Evolutionary conservation across 2,113 vertebrate species (phyloP).

Genomic region (Amia ocellicauda): DNA sequence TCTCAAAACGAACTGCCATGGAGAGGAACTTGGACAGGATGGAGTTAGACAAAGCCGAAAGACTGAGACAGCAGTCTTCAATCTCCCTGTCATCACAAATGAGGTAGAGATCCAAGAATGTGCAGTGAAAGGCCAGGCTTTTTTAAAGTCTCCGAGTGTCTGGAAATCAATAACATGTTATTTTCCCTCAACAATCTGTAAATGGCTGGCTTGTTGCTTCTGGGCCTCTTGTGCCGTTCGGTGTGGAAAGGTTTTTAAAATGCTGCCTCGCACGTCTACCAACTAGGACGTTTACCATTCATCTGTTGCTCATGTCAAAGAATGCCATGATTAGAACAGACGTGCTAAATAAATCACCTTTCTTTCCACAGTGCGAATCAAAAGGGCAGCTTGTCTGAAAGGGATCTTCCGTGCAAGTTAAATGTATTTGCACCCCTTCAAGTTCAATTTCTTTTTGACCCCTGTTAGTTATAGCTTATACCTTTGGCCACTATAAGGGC

Average conservation of each 20-base stretch:
- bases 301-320: slow-evolving; percentile 14
- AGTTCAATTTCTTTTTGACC: background rate
- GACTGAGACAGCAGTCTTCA: too few species aligned
- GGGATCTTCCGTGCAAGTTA: background rate
- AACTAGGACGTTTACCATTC: slow-evolving; percentile 25
- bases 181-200: slow-evolving; percentile 23
- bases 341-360: slow-evolving; percentile 30
- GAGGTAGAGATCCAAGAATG: too few species aligned
- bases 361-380: slow-evolving; percentile 3
- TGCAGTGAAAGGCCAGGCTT: slow-evolving; percentile 1
- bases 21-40: too few species aligned
- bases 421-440: background rate
- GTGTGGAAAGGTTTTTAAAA: slow-evolving; percentile 5
- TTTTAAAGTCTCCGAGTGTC: slow-evolving; percentile 4
- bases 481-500: background rate
- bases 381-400: slow-evolving; percentile 12
- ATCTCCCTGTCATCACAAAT: too few species aligned
- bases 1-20: too few species aligned
- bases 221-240: background rate
- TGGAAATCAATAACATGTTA: slow-evolving; percentile 36
- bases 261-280: background rate
- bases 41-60: too few species aligned
- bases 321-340: slow-evolving; percentile 24
- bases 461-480: background rate
- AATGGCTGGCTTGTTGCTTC: slow-evolving; percentile 2